Evolutionary conservation across 2,888 invertebrate genomes (phyloP).

Genomic region (Limnephilus lunatus): DNA sequence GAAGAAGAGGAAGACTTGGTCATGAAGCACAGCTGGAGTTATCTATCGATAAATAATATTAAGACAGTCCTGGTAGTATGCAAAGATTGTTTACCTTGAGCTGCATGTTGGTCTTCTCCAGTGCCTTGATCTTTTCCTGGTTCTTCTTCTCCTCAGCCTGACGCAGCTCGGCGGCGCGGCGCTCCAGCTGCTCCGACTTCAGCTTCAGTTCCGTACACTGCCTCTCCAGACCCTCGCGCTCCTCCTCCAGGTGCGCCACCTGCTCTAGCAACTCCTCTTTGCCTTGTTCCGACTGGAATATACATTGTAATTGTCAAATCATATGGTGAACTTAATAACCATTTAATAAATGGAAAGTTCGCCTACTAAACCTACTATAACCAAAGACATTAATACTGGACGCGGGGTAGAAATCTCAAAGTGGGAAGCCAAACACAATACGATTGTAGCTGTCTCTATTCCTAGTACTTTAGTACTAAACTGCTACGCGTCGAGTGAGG

Average conservation of each 20-base stretch:
- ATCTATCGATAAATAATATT: conserved; percentile 12
- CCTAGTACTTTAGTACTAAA: too few relatives aligned
- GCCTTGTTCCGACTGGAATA: conserved; percentile 87
- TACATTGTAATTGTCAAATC: neutral
- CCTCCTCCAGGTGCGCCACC: conserved; percentile 83
- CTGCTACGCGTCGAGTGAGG: too few relatives aligned
- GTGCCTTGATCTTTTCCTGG: conserved; percentile 92
- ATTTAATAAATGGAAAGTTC: too few relatives aligned
- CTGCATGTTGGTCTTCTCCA: conserved; percentile 96
- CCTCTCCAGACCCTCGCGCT: conserved; percentile 82
- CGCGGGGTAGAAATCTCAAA: too few relatives aligned
- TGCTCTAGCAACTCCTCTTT: conserved; percentile 88
- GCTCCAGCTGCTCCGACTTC: conserved; percentile 88
- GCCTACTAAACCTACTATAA: too few relatives aligned
- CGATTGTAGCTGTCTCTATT: too few relatives aligned
- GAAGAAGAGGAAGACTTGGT: neutral
- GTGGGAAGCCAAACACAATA: too few relatives aligned
- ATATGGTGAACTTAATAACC: too few relatives aligned
- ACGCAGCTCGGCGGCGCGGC: conserved; percentile 88
- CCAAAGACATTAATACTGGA: too few relatives aligned
- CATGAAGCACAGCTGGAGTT: neutral
- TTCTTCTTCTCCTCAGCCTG: conserved; percentile 95
- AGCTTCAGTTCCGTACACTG: conserved; percentile 78
- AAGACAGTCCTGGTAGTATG: neutral
- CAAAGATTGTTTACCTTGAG: conserved; percentile 81